Evolutionary conservation across 1,140 invertebrate genomes (phyloP), one percentile per base, ranked within the genome.

Genomic region (Bombus confusus): DNA sequence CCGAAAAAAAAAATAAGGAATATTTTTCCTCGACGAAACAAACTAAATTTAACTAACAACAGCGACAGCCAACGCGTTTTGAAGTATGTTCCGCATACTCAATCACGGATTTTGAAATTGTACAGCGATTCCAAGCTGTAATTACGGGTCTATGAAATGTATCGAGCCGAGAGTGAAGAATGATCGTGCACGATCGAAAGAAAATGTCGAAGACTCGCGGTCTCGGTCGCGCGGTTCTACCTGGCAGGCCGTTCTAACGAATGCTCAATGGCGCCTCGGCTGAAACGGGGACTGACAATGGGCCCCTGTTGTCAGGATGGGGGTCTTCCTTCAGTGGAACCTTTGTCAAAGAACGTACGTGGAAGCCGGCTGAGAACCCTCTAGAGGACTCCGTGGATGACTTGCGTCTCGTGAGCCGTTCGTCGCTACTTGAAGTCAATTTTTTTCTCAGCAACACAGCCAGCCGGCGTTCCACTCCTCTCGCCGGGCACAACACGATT

Each of bases 401-500:
- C 93, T 93, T 93, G 93, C 92, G 90, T 77, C 90, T 93, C 81
- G 88, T 81, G 88, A 88, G 87, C 86, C 92, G 89, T 90, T 87
- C 89, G 79, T 88, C 86, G 90, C 92, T 93, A 93, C 93, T 93
- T 91, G 85, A 93, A 93, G 90, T 92, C 90, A 92, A 90, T 91
- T 92, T 92, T 90, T 91, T 86, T 43, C 62, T 69, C 74, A 13
- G 6, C 18, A 57, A 28, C 75, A 39, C 85, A 57, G 77, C 37
- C 52, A 71, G 71, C 28, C 73, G 77, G 52, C 86, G 87, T 87
- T 89, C 88, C 88, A 82, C 80, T 71, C 80, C 66, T 82, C 86
- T 80, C 28, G 43, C 88, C 47, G 68, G 34, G 12, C 68, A 83
- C 69, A 80, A 80, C 73, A 80, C 87, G 86, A 92, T 92, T 91